Evolutionary conservation across 2,797 vertebrate genomes (phyloP).

Genomic region (Enteromius anoplus): DNA sequence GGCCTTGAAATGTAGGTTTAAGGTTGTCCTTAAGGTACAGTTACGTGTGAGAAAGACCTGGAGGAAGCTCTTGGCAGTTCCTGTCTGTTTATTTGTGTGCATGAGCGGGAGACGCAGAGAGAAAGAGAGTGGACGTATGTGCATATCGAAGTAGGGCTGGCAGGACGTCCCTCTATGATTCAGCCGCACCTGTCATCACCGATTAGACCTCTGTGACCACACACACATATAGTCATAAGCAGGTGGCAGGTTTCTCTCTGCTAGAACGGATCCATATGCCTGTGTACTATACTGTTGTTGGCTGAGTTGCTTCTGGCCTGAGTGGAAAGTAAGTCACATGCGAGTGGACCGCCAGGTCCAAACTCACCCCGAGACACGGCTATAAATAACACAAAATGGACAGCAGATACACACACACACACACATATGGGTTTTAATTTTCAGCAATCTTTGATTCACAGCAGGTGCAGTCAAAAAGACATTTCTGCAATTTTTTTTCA

Average conservation of each 20-base stretch:
- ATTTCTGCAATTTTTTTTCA: background rate
- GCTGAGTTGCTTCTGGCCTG: conserved; percentile 47
- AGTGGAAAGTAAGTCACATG: conserved; percentile 50
- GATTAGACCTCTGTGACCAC: conserved; percentile 59
- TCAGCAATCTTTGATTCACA: conserved; percentile 29
- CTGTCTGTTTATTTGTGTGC: conserved; percentile 41
- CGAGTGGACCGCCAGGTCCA: conserved; percentile 43
- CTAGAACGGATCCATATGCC: conserved; percentile 59
- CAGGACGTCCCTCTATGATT: conserved; percentile 56
- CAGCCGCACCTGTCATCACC: conserved; percentile 55
- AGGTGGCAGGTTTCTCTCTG: conserved; percentile 57
- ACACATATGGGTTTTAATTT: background rate
- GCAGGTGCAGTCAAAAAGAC: conserved; percentile 13
- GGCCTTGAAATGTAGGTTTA: conserved; percentile 23
- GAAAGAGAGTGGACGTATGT: conserved; percentile 14
- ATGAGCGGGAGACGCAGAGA: conserved; percentile 11
- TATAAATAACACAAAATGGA: conserved; percentile 54
- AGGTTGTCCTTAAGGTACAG: conserved; percentile 43
- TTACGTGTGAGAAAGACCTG: conserved; percentile 23
- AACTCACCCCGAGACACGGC: conserved; percentile 45
- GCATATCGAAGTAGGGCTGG: conserved; percentile 39
- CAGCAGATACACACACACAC: conserved; percentile 16
- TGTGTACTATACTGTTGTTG: conserved; percentile 53
- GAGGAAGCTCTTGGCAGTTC: conserved; percentile 48
- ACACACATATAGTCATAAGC: conserved; percentile 45